These are phyloP conservation scores for Porites australiensis DNA, from an alignment of 64 coral and sea anemone species.

Conservation along the genomic window DNA sequence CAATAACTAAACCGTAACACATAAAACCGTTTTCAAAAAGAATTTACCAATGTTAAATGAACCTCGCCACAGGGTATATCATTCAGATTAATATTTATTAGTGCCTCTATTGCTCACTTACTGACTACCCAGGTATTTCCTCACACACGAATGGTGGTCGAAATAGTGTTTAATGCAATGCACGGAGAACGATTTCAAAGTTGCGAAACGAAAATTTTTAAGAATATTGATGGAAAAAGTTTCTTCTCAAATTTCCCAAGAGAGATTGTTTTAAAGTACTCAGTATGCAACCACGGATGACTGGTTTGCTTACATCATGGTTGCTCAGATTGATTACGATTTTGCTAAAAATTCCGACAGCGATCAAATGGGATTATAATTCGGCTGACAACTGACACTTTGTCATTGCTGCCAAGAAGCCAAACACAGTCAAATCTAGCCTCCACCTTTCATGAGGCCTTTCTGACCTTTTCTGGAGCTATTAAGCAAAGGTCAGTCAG, in stretches of 20 bases:
- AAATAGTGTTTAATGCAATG: conserved; percentile 11
- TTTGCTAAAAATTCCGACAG: too few species aligned
- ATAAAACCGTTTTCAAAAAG: conserved; percentile 7
- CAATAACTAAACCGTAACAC: neutral
- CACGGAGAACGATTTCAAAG: neutral
- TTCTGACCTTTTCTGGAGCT: too few species aligned
- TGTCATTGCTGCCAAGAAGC: too few species aligned
- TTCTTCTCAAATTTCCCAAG: neutral
- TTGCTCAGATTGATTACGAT: too few species aligned
- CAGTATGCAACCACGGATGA: too few species aligned
- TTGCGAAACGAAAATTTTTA: conserved; percentile 1
- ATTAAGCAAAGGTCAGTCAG: too few species aligned
- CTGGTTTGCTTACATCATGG: too few species aligned
- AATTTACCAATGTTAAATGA: neutral
- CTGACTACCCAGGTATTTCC: neutral
- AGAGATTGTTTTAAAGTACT: neutral
- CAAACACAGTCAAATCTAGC: too few species aligned
- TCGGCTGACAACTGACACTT: too few species aligned
- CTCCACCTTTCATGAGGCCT: too few species aligned
- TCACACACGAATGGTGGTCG: conserved; percentile 1
- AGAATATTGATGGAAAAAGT: neutral
- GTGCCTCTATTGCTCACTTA: neutral
- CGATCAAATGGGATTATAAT: too few species aligned
- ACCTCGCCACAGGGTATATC: neutral
- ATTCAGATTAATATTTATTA: neutral